Evolutionary conservation across 1,140 invertebrate species (phyloP).

Genomic region (Panulirus ornatus): DNA sequence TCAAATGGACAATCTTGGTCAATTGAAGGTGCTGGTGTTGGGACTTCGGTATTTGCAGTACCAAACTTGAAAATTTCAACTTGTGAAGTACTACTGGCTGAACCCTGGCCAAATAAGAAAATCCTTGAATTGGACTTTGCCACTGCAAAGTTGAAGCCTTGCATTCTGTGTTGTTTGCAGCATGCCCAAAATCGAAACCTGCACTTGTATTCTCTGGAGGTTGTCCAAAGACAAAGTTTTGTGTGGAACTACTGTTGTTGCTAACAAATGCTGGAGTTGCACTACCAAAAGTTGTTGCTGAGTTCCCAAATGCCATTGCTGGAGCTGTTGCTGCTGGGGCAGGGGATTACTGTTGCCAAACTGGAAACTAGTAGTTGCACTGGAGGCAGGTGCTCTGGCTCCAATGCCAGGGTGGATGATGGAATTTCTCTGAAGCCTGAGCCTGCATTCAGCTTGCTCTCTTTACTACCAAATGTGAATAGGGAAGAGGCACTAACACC

Average conservation of each 20-base stretch:
- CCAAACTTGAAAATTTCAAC: constrained; percentile 53
- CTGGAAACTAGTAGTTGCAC: constrained; percentile 60
- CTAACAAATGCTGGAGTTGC: constrained; percentile 60
- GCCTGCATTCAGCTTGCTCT: constrained; percentile 43
- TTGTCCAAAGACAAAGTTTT: constrained; percentile 66
- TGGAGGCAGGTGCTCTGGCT: constrained; percentile 56
- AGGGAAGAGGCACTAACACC: constrained; percentile 42
- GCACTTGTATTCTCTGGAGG: constrained; percentile 58
- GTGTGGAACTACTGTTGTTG: constrained; percentile 48
- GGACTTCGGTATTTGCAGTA: constrained; percentile 34
- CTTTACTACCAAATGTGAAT: constrained; percentile 64
- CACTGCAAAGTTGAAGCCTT: constrained; percentile 60
- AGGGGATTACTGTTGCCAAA: constrained; percentile 63
- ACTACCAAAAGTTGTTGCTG: constrained; percentile 58
- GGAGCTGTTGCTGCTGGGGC: constrained; percentile 60
- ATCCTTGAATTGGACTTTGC: constrained; percentile 7
- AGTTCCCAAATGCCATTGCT: constrained; percentile 59
- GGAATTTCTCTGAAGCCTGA: constrained; percentile 55
- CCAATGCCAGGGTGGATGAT: constrained; percentile 61
- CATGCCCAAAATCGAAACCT: constrained; percentile 72
- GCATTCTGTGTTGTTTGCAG: constrained; percentile 27
- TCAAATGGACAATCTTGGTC: too few relatives aligned
- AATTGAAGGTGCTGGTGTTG: constrained; percentile 41
- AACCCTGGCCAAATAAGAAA: constrained; percentile 72
- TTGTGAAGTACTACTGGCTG: constrained; percentile 21